These are phyloP conservation scores for Rhincodon typus DNA, from an alignment of 2,797 vertebrate species.

Conservation along the genomic window DNA sequence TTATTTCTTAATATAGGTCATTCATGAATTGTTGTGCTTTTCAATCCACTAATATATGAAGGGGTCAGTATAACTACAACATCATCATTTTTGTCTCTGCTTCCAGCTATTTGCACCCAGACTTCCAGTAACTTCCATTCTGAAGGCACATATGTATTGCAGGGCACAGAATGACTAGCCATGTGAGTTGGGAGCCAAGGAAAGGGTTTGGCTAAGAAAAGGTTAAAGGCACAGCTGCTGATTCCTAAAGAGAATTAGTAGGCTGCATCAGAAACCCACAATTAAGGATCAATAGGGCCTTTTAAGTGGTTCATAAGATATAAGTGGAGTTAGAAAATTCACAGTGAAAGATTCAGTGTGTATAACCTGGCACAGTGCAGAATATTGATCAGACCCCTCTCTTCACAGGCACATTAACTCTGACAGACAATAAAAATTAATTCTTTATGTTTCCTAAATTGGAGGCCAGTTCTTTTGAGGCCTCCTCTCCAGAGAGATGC, in stretches of 20 bases:
- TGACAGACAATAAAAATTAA: conserved; percentile 56
- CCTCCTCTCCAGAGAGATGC: conserved; percentile 56
- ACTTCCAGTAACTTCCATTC: not conserved
- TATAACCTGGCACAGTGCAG: conserved; percentile 49
- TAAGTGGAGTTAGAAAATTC: conserved; percentile 58
- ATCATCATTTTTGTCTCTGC: not conserved
- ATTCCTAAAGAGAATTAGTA: conserved; percentile 41
- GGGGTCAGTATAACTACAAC: not conserved
- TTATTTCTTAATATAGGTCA: not conserved
- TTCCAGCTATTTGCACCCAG: not conserved
- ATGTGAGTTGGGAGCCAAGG: not conserved
- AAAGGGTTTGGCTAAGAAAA: conserved; percentile 39
- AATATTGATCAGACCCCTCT: conserved; percentile 53
- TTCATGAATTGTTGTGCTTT: not conserved
- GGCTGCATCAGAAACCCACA: conserved; percentile 52
- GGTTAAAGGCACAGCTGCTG: conserved; percentile 41
- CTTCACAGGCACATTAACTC: conserved; percentile 56
- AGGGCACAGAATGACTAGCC: not conserved
- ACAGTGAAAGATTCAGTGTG: conserved; percentile 52
- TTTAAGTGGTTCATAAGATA: conserved; percentile 68
- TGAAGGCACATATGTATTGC: not conserved
- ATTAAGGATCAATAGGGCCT: conserved; percentile 70
- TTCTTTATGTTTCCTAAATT: conserved; percentile 53
- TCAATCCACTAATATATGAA: not conserved
- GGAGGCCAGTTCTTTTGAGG: conserved; percentile 56